A percentile compares a stretch with the other conserved stretches of the same genome.
Conservation (phyloP, 2,797 vertebrate species). For the Streptopelia turtur region DNA sequence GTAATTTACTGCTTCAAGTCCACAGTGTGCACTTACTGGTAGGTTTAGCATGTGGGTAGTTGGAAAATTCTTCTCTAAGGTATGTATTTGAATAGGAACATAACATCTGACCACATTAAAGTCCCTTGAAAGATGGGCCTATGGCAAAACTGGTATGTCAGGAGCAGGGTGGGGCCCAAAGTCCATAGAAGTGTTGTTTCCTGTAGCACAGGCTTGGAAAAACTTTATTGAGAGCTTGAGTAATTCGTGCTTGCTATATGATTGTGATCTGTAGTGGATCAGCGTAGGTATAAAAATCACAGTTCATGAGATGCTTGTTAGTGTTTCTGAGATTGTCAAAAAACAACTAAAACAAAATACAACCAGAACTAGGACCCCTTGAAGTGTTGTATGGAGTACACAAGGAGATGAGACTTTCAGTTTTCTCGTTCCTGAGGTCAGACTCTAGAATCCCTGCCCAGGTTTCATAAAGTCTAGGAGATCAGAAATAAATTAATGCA, state of each 20-base stretch:
- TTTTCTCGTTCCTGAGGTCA: background rate
- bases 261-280: background rate
- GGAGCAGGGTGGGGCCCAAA: background rate
- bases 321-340: background rate
- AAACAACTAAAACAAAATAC: background rate
- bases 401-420: background rate
- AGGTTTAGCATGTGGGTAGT: background rate
- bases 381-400: background rate
- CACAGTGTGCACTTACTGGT: background rate
- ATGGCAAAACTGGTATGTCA: background rate
- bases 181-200: background rate
- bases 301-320: background rate
- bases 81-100: background rate
- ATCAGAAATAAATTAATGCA: background rate
- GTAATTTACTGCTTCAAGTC: slow-evolving; percentile 10
- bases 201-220: background rate
- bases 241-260: background rate
- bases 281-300: background rate
- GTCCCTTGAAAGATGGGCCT: background rate
- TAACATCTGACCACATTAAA: background rate
- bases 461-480: background rate
- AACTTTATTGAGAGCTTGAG: background rate
- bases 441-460: background rate
- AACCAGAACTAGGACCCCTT: background rate
- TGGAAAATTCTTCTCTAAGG: background rate